phyloP scores from a whole-genome alignment of 2,888 invertebrate genomes.

The Polydrusus tereticollis region DNA sequence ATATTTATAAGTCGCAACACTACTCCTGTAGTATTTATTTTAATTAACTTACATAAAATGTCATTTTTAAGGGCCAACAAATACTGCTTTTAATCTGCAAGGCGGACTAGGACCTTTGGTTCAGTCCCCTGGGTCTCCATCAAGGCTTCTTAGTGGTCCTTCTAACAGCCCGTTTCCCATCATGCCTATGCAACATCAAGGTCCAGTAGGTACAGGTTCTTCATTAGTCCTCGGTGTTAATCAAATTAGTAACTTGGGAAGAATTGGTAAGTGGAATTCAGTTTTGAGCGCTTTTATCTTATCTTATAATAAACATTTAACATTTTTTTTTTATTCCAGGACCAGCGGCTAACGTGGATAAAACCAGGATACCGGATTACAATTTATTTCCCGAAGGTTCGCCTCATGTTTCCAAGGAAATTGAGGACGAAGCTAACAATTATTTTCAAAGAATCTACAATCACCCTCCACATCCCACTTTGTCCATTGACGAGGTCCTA shows the following conservation, averaged over 20 bases:
- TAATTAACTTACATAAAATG: neutral
- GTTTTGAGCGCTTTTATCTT: neutral
- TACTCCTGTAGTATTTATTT: neutral
- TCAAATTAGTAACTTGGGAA: conserved; percentile 76
- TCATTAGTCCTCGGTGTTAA: conserved; percentile 68
- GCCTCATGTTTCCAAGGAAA: conserved; percentile 90
- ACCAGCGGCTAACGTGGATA: conserved; percentile 75
- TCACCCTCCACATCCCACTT: conserved; percentile 93
- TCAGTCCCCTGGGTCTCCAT: conserved; percentile 87
- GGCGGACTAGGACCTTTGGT: conserved; percentile 80
- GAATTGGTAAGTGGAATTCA: conserved; percentile 69
- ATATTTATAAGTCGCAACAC: no score
- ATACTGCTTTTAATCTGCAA: conserved; percentile 80
- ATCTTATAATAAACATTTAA: no score
- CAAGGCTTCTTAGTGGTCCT: conserved; percentile 77
- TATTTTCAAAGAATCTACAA: conserved; percentile 99
- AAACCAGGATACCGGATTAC: conserved; percentile 73
- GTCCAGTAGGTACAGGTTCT: conserved; percentile 69
- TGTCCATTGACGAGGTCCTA: conserved; percentile 95
- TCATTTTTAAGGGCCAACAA: conserved; percentile 72
- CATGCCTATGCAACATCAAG: conserved; percentile 76
- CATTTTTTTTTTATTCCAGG: neutral
- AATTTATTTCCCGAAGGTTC: conserved; percentile 85
- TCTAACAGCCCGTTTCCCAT: conserved; percentile 85
- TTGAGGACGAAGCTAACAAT: conserved; percentile 98